phyloP scores from a whole-genome alignment of 2,797 vertebrate species.

The Cuculus canorus region DNA sequence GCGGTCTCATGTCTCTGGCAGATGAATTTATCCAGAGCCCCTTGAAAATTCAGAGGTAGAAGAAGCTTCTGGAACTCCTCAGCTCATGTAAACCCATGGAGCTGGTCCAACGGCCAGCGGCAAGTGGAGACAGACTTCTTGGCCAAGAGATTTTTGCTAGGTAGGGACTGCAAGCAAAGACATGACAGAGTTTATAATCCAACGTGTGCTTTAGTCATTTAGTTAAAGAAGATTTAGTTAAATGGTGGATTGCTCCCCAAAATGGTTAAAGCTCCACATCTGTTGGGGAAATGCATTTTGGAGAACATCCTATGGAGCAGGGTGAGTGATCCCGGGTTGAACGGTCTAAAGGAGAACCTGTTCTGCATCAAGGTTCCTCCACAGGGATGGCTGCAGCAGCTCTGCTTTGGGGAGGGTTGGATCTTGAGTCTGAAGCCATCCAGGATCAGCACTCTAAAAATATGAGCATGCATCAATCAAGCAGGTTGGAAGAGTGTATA shows the following conservation, averaged over 20 bases:
- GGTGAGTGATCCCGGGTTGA: not conserved
- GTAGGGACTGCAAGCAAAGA: not conserved
- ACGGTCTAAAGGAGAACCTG: not conserved
- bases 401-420: not conserved
- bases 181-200: not conserved
- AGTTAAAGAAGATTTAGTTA: too few relatives aligned
- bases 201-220: not conserved
- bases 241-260: not conserved
- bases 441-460: not conserved
- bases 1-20: not conserved
- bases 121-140: not conserved
- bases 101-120: not conserved
- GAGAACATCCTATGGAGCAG: not conserved
- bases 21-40: not conserved
- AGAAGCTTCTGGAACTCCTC: not conserved
- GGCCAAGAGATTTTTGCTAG: not conserved
- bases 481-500: not conserved
- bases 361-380: not conserved
- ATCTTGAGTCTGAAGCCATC: not conserved
- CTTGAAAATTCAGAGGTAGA: not conserved
- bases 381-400: not conserved
- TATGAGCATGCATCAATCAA: not conserved
- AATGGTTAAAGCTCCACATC: not conserved
- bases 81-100: fast-evolving
- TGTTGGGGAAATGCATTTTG: not conserved